phyloP scores from a whole-genome alignment of 2,888 invertebrate genomes.

The Belgica antarctica region DNA sequence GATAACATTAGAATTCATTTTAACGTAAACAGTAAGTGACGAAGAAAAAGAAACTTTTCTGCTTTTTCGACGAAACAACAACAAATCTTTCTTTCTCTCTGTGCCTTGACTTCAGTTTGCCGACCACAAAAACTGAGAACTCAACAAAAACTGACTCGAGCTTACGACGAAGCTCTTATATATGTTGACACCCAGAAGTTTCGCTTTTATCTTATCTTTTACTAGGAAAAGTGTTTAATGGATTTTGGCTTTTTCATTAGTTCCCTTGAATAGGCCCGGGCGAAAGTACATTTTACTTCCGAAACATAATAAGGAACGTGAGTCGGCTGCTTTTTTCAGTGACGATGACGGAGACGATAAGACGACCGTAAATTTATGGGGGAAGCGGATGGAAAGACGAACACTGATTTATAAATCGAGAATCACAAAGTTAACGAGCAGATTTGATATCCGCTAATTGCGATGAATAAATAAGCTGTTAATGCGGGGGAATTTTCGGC shows the following conservation, averaged over 20 bases:
- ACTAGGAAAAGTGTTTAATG: too few relatives aligned
- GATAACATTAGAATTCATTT: slow-evolving; percentile 42
- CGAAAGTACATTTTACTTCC: slow-evolving; percentile 12
- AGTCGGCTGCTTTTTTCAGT: background rate
- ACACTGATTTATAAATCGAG: slow-evolving; percentile 7
- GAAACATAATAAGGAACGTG: background rate
- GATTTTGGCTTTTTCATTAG: background rate
- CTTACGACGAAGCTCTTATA: background rate
- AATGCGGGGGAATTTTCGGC: too few relatives aligned
- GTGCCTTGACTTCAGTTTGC: background rate
- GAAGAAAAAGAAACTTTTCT: slow-evolving; percentile 10
- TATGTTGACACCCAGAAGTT: too few relatives aligned
- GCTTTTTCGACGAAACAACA: too few relatives aligned
- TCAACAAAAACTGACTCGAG: background rate
- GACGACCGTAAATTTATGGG: background rate
- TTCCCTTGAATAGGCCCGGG: background rate
- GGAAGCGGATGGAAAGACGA: too few relatives aligned
- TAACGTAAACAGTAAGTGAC: too few relatives aligned
- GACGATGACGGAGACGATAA: slow-evolving; percentile 1
- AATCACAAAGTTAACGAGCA: too few relatives aligned
- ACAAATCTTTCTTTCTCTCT: too few relatives aligned
- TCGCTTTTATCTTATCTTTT: slow-evolving; percentile 28
- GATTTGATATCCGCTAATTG: too few relatives aligned
- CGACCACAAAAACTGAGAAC: background rate
- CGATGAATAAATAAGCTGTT: too few relatives aligned